Conservation (phyloP, 2,797 vertebrate genomes). For the Molossus molossus region DNA sequence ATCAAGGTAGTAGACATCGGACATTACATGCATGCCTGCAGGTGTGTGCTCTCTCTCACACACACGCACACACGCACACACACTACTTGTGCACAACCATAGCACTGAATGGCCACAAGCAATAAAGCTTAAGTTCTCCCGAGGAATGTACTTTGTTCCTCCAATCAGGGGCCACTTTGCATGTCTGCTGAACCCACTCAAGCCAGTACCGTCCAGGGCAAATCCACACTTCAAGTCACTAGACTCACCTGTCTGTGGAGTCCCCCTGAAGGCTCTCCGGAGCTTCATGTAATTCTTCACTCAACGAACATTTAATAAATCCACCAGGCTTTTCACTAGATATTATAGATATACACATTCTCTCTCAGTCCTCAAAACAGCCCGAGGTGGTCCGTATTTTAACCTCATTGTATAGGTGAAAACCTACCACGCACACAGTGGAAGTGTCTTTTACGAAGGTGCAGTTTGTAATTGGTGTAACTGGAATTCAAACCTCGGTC, state of each 20-base stretch:
- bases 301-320: neutral
- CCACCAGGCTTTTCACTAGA: neutral
- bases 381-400: neutral
- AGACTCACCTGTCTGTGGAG: neutral
- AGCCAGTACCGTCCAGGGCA: neutral
- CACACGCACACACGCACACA: neutral
- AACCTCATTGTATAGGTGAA: slow-evolving; percentile 10
- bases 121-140: neutral
- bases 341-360: neutral
- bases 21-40: neutral
- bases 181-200: neutral
- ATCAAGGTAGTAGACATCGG: neutral
- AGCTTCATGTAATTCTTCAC: neutral
- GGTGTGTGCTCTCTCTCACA: neutral
- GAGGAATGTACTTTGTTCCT: neutral
- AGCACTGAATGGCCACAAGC: neutral
- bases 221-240: neutral
- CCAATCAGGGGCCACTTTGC: neutral
- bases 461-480: neutral
- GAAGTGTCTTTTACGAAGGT: neutral
- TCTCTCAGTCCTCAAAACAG: neutral
- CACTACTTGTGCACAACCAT: neutral
- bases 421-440: neutral
- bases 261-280: neutral
- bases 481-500: slow-evolving; percentile 5